Evolutionary conservation across 2,888 invertebrate species (phyloP).

Genomic region (Anthoptus insignis): DNA sequence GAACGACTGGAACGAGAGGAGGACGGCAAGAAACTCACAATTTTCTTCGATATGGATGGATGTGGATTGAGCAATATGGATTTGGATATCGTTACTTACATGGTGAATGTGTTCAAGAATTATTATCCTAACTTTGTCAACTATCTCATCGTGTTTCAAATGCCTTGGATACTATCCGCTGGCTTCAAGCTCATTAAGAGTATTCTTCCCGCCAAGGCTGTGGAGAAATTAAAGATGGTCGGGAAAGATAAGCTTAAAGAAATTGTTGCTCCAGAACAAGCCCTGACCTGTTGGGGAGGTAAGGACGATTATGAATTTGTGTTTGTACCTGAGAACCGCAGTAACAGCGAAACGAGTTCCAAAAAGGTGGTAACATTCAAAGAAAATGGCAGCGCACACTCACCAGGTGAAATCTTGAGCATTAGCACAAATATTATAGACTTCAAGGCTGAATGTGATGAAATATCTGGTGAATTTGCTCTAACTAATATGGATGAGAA

Average conservation of each 20-base stretch:
- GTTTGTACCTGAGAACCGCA: constrained; percentile 87
- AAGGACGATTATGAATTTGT: constrained; percentile 89
- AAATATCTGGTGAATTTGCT: constrained; percentile 89
- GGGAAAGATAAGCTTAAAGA: constrained; percentile 90
- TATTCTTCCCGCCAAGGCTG: constrained; percentile 93
- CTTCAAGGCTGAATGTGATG: constrained; percentile 90
- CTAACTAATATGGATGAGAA: constrained; percentile 90
- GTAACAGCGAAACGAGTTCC: constrained; percentile 50
- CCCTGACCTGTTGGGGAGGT: constrained; percentile 92
- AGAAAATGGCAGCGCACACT: constrained; percentile 69
- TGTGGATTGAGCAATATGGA: constrained; percentile 94
- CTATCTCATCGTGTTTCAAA: constrained; percentile 94
- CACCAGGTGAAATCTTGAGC: constrained; percentile 86
- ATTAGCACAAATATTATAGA: constrained; percentile 90
- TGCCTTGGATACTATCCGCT: constrained; percentile 96
- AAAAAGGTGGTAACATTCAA: constrained; percentile 67
- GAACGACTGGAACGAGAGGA: constrained; percentile 91
- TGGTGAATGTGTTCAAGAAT: constrained; percentile 93
- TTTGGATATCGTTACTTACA: constrained; percentile 93
- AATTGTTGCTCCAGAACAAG: constrained; percentile 90
- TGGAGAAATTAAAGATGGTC: constrained; percentile 93
- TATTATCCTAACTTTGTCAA: constrained; percentile 95
- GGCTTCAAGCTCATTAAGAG: constrained; percentile 95
- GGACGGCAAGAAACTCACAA: constrained; percentile 90
- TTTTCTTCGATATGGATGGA: constrained; percentile 95